Percentiles rank a stretch among this genome's conserved stretches.
Conservation (phyloP, 1,140 invertebrate species). For the Brachionus rotundiformis region DNA sequence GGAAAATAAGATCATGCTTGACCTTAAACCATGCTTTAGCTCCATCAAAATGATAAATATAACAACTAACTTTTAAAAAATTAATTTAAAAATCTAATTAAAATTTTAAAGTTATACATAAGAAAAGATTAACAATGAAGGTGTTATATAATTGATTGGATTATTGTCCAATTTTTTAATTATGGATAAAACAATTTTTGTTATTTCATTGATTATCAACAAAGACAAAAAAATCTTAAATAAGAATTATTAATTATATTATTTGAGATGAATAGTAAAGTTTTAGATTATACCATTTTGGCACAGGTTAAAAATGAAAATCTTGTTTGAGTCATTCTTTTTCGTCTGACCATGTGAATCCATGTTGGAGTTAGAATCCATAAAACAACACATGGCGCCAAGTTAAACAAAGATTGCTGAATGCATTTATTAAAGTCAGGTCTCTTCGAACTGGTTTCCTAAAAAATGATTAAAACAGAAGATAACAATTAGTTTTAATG, state of each 20-base stretch:
- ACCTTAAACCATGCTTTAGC: constrained; percentile 23
- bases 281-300: constrained; percentile 1
- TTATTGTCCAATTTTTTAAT: background rate
- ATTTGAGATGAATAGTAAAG: background rate
- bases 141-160: constrained; percentile 32
- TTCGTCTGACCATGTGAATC: constrained; percentile 34
- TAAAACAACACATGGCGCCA: background rate
- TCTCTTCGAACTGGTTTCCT: background rate
- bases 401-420: background rate
- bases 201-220: constrained; percentile 15
- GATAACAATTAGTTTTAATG: background rate
- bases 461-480: background rate
- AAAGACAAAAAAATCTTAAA: constrained; percentile 33
- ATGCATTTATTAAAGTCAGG: constrained; percentile 34
- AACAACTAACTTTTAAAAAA: background rate
- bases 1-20: constrained; percentile 24
- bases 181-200: background rate
- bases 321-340: background rate
- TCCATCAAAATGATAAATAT: background rate
- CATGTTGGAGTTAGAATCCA: background rate
- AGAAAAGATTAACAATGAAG: background rate
- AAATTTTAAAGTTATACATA: background rate
- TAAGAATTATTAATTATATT: too few relatives aligned
- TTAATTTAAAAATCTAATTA: background rate
- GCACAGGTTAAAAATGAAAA: constrained; percentile 5